These are phyloP conservation scores for Caenorhabditis inopinata DNA, from an alignment of 1,140 invertebrate genomes.

Conservation along the genomic window DNA sequence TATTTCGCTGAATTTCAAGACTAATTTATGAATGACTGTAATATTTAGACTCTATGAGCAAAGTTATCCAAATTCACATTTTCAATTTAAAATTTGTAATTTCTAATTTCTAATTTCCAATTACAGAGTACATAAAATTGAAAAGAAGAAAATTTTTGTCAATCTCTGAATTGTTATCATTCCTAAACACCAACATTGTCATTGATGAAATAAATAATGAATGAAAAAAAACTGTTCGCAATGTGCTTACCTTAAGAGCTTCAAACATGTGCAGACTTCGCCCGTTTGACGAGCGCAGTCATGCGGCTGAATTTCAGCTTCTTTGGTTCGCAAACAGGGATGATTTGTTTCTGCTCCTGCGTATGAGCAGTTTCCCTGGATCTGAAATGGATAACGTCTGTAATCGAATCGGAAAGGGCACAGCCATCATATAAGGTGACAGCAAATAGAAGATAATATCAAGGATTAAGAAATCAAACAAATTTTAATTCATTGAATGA, in stretches of 20 bases:
- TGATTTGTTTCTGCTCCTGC: not conserved
- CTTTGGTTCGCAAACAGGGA: not conserved
- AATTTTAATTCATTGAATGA: not conserved
- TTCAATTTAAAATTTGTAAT: too few relatives aligned
- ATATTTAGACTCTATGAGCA: too few relatives aligned
- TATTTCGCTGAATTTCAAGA: too few relatives aligned
- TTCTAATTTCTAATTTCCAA: too few relatives aligned
- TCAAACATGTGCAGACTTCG: slow-evolving; percentile 32
- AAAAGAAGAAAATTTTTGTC: too few relatives aligned
- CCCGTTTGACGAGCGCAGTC: slow-evolving; percentile 28
- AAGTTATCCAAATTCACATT: too few relatives aligned
- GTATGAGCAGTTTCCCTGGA: not conserved
- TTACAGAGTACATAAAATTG: too few relatives aligned
- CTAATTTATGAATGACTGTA: too few relatives aligned
- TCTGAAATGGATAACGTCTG: not conserved
- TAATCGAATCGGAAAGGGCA: not conserved
- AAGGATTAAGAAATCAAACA: not conserved
- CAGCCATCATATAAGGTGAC: not conserved
- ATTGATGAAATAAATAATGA: too few relatives aligned
- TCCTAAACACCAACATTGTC: too few relatives aligned
- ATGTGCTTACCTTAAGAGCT: slow-evolving; percentile 24
- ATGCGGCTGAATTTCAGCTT: slow-evolving; percentile 6
- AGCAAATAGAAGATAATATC: not conserved
- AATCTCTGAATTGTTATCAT: too few relatives aligned
- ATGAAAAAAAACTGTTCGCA: not conserved